A percentile compares a stretch with the other conserved stretches of the same genome.
These are phyloP conservation scores for Nyctibius grandis DNA, from an alignment of 2,797 vertebrate species.

Conservation along the genomic window DNA sequence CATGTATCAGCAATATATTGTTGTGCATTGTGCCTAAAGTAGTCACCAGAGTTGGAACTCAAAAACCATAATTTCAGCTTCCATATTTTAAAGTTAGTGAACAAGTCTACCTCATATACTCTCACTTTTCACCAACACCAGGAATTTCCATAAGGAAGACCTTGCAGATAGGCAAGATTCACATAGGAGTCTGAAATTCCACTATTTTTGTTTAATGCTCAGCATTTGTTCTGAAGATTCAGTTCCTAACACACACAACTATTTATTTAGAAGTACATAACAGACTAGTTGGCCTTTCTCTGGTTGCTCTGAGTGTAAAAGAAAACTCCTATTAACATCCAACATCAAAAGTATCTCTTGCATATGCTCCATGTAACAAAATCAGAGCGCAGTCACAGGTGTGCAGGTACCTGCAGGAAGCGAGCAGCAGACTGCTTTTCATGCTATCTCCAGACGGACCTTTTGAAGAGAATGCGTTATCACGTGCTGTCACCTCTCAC, in stretches of 20 bases:
- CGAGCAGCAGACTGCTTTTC: neutral
- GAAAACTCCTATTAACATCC: neutral
- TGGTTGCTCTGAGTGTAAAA: neutral
- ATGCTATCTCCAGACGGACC: neutral
- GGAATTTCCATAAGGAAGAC: neutral
- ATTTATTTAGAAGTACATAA: neutral
- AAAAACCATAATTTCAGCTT: neutral
- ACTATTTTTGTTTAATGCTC: neutral
- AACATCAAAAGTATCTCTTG: neutral
- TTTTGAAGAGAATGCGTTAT: neutral
- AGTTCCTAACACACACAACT: neutral
- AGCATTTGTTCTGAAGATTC: neutral
- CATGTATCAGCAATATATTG: neutral
- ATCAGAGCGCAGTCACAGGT: accelerated
- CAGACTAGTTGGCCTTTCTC: neutral
- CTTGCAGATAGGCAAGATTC: neutral
- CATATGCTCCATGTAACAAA: neutral
- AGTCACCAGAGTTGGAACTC: neutral
- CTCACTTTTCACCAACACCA: neutral
- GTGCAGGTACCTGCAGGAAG: neutral
- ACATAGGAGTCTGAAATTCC: neutral
- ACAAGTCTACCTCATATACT: neutral
- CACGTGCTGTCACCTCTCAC: neutral
- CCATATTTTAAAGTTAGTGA: neutral
- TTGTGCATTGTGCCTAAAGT: neutral